Conservation (phyloP, 2,113 vertebrate species). For the Choloepus hoffmanni region DNA sequence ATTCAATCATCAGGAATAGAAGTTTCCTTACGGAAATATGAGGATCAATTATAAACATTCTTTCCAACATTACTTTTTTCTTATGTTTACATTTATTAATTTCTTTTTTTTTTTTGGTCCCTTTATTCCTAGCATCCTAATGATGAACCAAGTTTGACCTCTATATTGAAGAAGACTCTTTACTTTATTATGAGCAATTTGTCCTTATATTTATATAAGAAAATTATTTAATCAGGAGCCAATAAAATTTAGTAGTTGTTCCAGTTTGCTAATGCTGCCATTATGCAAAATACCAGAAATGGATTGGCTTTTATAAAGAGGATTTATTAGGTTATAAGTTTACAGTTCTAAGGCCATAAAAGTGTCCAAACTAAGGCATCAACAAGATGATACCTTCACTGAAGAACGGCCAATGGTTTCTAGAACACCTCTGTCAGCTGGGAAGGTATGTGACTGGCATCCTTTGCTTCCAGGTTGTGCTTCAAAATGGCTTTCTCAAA, state of each 20-base stretch:
- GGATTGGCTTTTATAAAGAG: too few species aligned
- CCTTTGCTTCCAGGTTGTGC: too few species aligned
- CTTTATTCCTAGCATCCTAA: neutral
- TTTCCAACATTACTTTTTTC: neutral
- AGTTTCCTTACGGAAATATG: neutral
- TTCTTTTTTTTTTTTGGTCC: neutral
- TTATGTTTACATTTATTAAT: neutral
- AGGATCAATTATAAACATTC: neutral
- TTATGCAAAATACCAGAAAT: too few species aligned
- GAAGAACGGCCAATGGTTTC: too few species aligned
- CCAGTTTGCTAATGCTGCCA: too few species aligned
- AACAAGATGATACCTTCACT: too few species aligned
- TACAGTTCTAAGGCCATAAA: too few species aligned
- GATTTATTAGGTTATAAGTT: too few species aligned
- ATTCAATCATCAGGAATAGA: neutral
- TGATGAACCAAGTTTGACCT: neutral
- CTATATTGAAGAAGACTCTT: neutral
- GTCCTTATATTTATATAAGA: neutral
- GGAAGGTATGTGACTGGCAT: too few species aligned
- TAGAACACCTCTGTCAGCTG: too few species aligned
- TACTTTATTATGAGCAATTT: neutral
- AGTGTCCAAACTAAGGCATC: too few species aligned
- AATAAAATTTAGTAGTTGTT: neutral
- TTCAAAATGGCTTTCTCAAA: too few species aligned
- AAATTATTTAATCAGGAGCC: neutral